A percentile compares a stretch with the other conserved stretches of the same genome.
Conservation (phyloP, 2,797 vertebrate genomes). For the Australoheros facetus region DNA sequence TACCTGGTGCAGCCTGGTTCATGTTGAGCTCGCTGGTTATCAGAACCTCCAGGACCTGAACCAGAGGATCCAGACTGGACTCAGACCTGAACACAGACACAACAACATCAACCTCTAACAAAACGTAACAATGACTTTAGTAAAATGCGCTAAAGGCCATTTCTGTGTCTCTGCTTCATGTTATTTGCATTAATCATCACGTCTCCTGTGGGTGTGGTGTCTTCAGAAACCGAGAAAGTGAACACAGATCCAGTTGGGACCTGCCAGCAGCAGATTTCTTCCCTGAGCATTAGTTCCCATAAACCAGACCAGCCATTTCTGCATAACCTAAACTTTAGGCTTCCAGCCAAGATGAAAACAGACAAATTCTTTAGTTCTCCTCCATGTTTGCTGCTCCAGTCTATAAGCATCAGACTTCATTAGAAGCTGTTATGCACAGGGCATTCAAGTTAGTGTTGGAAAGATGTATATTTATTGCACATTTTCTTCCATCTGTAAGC, state of each 20-base stretch:
- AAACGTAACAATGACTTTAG: not conserved
- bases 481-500: not conserved
- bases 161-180: not conserved
- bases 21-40: slow-evolving; percentile 91
- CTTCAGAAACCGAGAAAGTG: no score
- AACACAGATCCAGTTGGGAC: not conserved
- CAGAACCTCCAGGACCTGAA: slow-evolving; percentile 88
- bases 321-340: not conserved
- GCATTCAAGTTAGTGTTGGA: not conserved
- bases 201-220: not conserved
- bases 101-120: not conserved
- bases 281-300: not conserved
- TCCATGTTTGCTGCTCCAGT: not conserved
- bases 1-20: slow-evolving; percentile 90
- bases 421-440: no score
- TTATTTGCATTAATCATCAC: not conserved
- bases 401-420: no score
- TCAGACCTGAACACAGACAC: slow-evolving; percentile 79
- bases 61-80: slow-evolving; percentile 81
- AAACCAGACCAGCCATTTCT: not conserved
- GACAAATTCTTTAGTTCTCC: not conserved
- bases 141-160: not conserved
- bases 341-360: not conserved
- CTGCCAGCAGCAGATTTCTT: not conserved
- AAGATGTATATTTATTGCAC: no score